Percentiles rank a stretch among this genome's conserved stretches.
These are phyloP conservation scores for Microtus ochrogaster DNA, from an alignment of 2,113 vertebrate genomes.

Conservation along the genomic window DNA sequence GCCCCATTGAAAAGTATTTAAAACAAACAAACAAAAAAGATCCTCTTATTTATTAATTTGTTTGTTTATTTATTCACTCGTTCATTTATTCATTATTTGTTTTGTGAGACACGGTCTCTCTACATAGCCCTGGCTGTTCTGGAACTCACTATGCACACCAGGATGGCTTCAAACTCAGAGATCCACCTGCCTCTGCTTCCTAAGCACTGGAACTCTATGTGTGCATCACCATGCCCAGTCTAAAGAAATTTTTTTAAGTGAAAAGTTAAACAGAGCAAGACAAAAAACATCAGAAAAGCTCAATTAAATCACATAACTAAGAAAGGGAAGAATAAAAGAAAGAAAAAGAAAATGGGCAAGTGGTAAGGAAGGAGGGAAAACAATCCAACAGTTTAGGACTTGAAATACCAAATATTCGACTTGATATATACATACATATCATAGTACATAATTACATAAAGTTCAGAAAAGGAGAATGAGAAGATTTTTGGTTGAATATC, in stretches of 20 bases:
- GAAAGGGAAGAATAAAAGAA: constrained; percentile 26
- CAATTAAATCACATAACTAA: constrained; percentile 11
- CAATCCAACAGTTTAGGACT: neutral
- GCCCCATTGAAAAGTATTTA: neutral
- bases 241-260: neutral
- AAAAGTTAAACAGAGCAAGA: constrained; percentile 34
- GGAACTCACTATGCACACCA: neutral
- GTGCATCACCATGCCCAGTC: neutral
- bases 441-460: neutral
- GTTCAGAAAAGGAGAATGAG: constrained; percentile 8
- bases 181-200: neutral
- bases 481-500: constrained; percentile 5
- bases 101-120: neutral
- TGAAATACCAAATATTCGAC: constrained; percentile 40
- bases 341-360: neutral
- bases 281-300: constrained; percentile 45
- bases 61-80: too few relatives aligned
- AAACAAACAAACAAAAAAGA: too few relatives aligned
- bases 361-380: neutral
- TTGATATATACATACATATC: neutral
- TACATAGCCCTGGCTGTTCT: neutral
- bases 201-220: neutral
- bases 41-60: too few relatives aligned
- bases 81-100: neutral
- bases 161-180: neutral